A percentile compares a stretch with the other conserved stretches of the same genome.
Conservation (phyloP, 2,797 vertebrate species). For the Pantherophis alleghaniensis region DNA sequence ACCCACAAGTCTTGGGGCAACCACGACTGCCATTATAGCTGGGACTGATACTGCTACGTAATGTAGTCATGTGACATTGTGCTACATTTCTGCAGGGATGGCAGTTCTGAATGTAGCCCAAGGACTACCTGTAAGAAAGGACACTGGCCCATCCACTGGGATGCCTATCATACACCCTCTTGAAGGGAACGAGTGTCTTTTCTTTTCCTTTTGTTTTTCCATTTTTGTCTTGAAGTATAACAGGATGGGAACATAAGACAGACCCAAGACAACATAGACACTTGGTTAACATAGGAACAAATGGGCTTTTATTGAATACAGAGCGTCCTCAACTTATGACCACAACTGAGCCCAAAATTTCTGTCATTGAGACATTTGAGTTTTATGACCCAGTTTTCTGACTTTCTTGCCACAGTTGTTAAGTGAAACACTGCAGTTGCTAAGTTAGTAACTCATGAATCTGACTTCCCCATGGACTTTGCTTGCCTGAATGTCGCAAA, state of each 20-base stretch:
- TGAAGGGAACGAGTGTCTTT: neutral
- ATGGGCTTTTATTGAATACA: neutral
- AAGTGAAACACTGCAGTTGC: neutral
- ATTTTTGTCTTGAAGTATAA: neutral
- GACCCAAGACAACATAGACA: neutral
- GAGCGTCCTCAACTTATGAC: neutral
- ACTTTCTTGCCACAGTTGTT: neutral
- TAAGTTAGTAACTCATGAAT: neutral
- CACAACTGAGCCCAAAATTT: neutral
- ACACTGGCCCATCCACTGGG: neutral
- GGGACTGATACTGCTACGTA: neutral
- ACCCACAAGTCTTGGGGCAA: neutral
- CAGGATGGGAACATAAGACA: neutral
- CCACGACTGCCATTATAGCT: neutral
- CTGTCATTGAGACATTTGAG: no score
- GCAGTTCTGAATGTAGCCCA: neutral
- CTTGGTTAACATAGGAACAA: neutral
- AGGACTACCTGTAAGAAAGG: neutral
- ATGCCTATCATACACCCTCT: neutral
- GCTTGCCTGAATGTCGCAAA: neutral
- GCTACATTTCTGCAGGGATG: neutral
- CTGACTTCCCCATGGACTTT: neutral
- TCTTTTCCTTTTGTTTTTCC: neutral
- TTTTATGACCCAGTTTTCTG: no score
- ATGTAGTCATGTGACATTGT: neutral